Percentiles rank a stretch among this genome's conserved stretches.
phyloP scores from a whole-genome alignment of 2,888 invertebrate species.

The Panopea generosa region DNA sequence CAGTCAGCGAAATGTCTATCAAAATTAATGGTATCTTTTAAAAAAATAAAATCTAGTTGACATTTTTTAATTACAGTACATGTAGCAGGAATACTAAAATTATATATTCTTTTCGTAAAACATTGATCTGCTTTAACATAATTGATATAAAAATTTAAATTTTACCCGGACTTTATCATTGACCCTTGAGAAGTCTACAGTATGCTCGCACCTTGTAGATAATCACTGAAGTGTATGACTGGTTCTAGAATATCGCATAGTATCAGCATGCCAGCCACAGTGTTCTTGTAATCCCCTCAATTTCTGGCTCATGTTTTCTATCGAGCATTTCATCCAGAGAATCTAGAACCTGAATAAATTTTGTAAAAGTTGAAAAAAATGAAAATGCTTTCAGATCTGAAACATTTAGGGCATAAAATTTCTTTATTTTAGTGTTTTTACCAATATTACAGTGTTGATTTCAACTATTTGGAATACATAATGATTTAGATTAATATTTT shows the following conservation, averaged over 20 bases:
- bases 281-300: constrained; percentile 10
- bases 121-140: no score
- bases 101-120: no score
- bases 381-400: no score
- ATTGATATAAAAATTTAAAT: no score
- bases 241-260: constrained; percentile 12
- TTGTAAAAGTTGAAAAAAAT: no score
- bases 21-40: no score
- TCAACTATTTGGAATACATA: not conserved
- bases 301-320: constrained; percentile 15
- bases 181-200: no score
- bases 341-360: constrained; percentile 7
- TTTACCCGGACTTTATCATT: no score
- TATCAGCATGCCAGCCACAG: not conserved
- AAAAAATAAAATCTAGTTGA: no score
- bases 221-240: constrained; percentile 9
- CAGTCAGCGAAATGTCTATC: no score
- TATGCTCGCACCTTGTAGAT: not conserved
- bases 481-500: not conserved
- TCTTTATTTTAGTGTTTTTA: not conserved
- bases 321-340: constrained; percentile 12
- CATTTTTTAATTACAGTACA: no score
- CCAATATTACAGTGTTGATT: not conserved
- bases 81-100: no score
- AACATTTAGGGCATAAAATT: not conserved